These are phyloP conservation scores for Nomada ruficornis DNA, from an alignment of 2,888 invertebrate species.

Conservation along the genomic window DNA sequence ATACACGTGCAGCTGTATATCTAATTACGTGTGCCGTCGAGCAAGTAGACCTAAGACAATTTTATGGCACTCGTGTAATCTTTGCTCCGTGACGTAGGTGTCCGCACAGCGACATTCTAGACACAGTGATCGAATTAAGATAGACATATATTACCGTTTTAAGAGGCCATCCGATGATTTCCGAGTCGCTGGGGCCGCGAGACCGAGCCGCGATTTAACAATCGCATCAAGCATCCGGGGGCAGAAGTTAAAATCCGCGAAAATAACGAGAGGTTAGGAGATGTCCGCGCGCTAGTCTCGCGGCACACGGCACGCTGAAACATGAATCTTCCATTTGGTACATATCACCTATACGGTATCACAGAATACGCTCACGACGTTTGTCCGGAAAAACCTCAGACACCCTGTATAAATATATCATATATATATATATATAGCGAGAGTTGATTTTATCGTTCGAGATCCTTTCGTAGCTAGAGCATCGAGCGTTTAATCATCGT, in stretches of 20 bases:
- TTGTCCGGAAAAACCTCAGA: slow-evolving; percentile 39
- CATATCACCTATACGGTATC: slow-evolving; percentile 78
- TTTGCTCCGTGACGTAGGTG: slow-evolving; percentile 53
- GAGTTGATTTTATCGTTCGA: slow-evolving; percentile 47
- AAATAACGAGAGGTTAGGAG: neutral
- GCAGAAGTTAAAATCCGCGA: neutral
- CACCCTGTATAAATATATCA: slow-evolving; percentile 61
- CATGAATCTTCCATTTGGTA: slow-evolving; percentile 84
- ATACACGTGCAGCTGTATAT: slow-evolving; percentile 48
- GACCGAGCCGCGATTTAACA: slow-evolving; percentile 19
- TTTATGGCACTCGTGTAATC: slow-evolving; percentile 54
- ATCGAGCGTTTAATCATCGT: slow-evolving; percentile 50
- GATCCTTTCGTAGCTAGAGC: slow-evolving; percentile 43
- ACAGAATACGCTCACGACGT: slow-evolving; percentile 36
- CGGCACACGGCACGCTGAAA: slow-evolving; percentile 62
- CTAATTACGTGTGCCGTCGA: slow-evolving; percentile 63
- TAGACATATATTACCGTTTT: slow-evolving; percentile 26
- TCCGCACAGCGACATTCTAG: slow-evolving; percentile 47
- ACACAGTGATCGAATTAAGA: slow-evolving; percentile 46
- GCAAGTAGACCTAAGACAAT: slow-evolving; percentile 50
- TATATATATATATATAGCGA: slow-evolving; percentile 46
- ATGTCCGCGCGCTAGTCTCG: slow-evolving; percentile 31
- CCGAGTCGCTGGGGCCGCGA: slow-evolving; percentile 25
- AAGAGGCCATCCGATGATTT: slow-evolving; percentile 34
- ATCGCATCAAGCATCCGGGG: neutral